Evolutionary conservation across 2,797 vertebrate genomes (phyloP).

Genomic region (Takifugu rubripes): DNA sequence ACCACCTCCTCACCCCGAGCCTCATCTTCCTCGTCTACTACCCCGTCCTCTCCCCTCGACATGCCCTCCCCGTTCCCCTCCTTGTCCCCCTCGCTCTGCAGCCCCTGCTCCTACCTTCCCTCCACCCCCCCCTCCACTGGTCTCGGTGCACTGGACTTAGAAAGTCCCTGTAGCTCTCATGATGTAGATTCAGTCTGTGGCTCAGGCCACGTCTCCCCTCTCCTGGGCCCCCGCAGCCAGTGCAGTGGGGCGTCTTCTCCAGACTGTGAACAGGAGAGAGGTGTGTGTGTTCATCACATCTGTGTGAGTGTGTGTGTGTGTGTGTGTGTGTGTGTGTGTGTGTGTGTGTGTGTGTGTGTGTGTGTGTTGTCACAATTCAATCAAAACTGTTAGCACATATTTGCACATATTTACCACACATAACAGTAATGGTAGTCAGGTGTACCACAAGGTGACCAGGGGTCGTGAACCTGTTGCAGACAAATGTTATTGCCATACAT

Average conservation of each 20-base stretch:
- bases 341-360: slow-evolving; percentile 10
- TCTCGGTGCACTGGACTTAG: slow-evolving; percentile 76
- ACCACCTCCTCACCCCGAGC: slow-evolving; percentile 70
- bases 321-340: slow-evolving; percentile 2
- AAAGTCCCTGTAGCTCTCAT: slow-evolving; percentile 63
- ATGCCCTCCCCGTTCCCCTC: slow-evolving; percentile 54
- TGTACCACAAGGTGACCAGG: too few relatives aligned
- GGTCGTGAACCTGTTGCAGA: too few relatives aligned
- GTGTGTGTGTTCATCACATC: slow-evolving; percentile 64
- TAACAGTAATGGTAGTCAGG: too few relatives aligned
- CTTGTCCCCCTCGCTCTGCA: slow-evolving; percentile 36
- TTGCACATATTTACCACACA: too few relatives aligned
- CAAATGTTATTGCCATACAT: too few relatives aligned
- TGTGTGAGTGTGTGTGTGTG: background rate
- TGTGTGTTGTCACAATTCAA: background rate
- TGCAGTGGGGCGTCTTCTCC: slow-evolving; percentile 97
- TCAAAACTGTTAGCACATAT: too few relatives aligned
- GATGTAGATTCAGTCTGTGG: slow-evolving; percentile 76
- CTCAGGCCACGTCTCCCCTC: slow-evolving; percentile 81
- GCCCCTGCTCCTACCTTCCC: slow-evolving; percentile 46
- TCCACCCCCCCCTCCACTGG: slow-evolving; percentile 58
- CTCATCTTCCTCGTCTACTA: slow-evolving; percentile 52
- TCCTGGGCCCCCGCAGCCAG: slow-evolving; percentile 90
- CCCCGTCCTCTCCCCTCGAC: slow-evolving; percentile 64
- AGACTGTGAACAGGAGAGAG: slow-evolving; percentile 92